Evolutionary conservation across 53 echinoderm and acorn worm species (phyloP).

Genomic region (Stichopus horrens): DNA sequence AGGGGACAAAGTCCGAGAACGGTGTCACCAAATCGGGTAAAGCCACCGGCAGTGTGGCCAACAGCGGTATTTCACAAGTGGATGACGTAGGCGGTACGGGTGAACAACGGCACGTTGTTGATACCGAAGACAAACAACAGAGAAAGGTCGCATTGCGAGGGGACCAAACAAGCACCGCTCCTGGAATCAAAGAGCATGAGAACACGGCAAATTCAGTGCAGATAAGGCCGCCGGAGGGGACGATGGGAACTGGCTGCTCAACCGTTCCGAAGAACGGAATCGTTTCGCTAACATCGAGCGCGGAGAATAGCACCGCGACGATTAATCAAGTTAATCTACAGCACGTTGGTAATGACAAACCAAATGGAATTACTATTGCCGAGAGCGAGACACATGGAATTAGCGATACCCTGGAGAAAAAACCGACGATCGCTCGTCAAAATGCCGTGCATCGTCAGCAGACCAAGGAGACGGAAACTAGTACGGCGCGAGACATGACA

Average conservation of each 20-base stretch:
- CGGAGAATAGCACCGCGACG: slow-evolving; percentile 51
- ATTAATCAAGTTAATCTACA: slow-evolving; percentile 52
- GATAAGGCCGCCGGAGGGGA: slow-evolving; percentile 13
- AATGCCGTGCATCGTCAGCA: slow-evolving; percentile 15
- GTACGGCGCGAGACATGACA: slow-evolving; percentile 2
- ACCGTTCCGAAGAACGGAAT: slow-evolving; percentile 44
- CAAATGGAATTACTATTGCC: slow-evolving; percentile 42
- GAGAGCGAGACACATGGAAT: slow-evolving; percentile 37
- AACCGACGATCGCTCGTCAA: slow-evolving; percentile 30
- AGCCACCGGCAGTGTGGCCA: slow-evolving; percentile 4
- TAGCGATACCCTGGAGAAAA: slow-evolving; percentile 38
- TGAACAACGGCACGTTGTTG: slow-evolving; percentile 25
- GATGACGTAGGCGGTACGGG: slow-evolving; percentile 34
- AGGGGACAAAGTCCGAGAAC: slow-evolving; percentile 40
- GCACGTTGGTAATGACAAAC: slow-evolving; percentile 40
- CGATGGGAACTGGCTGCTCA: slow-evolving; percentile 64
- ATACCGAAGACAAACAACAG: slow-evolving; percentile 30
- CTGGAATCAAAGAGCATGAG: slow-evolving; percentile 11
- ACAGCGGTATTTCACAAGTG: slow-evolving; percentile 32
- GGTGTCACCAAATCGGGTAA: slow-evolving; percentile 25
- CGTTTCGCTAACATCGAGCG: slow-evolving; percentile 46
- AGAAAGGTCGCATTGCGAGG: neutral
- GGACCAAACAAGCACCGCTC: neutral
- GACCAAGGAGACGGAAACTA: slow-evolving; percentile 13
- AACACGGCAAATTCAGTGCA: slow-evolving; percentile 6